phyloP scores from a whole-genome alignment of 2,888 invertebrate genomes.

The Lingula anatina region DNA sequence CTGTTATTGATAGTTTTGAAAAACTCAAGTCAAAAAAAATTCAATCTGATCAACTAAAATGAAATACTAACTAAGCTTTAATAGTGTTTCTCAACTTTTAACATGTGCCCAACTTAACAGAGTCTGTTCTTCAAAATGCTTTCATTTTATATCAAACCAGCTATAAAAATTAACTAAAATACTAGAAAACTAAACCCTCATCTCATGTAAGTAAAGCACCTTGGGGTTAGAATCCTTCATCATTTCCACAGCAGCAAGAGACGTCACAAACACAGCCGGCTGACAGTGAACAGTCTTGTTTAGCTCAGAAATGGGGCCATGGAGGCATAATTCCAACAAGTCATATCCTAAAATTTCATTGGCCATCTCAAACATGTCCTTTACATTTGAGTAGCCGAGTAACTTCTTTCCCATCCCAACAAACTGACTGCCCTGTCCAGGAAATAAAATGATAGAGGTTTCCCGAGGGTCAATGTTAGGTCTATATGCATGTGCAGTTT shows the following conservation, averaged over 20 bases:
- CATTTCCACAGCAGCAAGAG: slow-evolving; percentile 84
- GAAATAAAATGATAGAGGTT: slow-evolving; percentile 68
- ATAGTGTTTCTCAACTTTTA: no score
- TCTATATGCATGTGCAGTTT: slow-evolving; percentile 43
- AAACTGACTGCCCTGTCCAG: slow-evolving; percentile 86
- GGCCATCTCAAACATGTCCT: slow-evolving; percentile 77
- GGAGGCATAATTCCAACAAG: slow-evolving; percentile 72
- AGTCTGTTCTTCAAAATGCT: no score
- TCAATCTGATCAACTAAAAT: no score
- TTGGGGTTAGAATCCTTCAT: slow-evolving; percentile 73
- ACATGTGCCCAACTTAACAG: no score
- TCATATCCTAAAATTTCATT: slow-evolving; percentile 79
- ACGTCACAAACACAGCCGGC: slow-evolving; percentile 80
- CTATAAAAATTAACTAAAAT: no score
- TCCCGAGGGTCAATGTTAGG: slow-evolving; percentile 39
- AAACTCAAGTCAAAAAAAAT: no score
- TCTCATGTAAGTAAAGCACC: no score
- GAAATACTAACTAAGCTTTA: no score
- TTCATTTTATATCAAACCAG: no score
- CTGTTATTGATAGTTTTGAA: no score
- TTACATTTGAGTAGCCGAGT: slow-evolving; percentile 62
- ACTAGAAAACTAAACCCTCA: no score
- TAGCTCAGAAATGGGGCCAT: slow-evolving; percentile 75
- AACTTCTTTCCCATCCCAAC: slow-evolving; percentile 84
- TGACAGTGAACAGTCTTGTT: slow-evolving; percentile 78